Evolutionary conservation across 2,113 vertebrate genomes (phyloP), one percentile per base, ranked within the genome.

Genomic region (Seriola aureovittata): DNA sequence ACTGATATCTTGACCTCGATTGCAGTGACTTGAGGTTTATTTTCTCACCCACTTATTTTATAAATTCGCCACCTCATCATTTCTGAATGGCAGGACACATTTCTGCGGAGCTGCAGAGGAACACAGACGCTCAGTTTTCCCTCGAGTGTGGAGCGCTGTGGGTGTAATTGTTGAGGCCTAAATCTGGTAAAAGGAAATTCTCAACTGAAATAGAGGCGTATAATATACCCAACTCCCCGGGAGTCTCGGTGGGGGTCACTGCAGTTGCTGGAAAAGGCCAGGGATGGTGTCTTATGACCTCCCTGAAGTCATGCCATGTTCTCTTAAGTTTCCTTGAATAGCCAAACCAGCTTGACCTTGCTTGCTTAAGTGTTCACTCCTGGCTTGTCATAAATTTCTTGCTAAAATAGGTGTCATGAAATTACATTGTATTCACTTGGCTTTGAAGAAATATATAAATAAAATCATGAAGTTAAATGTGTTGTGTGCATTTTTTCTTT

Each of bases 211-310:
- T 92, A 91, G 90, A 88, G 75, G 52, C 63, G 57, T 78, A 85
- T 87, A 59, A 85, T 85, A 60, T 74, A 81, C 63, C 71, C 60
- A 14, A 34, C 54, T 72, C 25, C 64, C 82, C 32, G 5, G 79
- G 78, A 17, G 77, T 78, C 81, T 71, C 25, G 12, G 8, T 29
- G 17, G 66, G 80, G 88, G 69, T 84, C 69, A 86, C 42, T 25
- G 42, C 63, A 76, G 81, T 7, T 1, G 64, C 34, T 71, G 54
- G n/a, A 74, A 94, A 94, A 94, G 91, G 93, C 75, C 92, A 93
- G 12, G 58, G 66, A 32, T 1, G 78, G 91, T 94, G 74, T 94
- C 91, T 90, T 80, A 71, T 94, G 91, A 89, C 88, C 78, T 60
- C 34, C 55, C 81, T 89, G 78, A 87, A 88, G 88, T 70, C 71